Evolutionary conservation across 2,888 invertebrate species (phyloP).

Genomic region (Ennomos erosarius): DNA sequence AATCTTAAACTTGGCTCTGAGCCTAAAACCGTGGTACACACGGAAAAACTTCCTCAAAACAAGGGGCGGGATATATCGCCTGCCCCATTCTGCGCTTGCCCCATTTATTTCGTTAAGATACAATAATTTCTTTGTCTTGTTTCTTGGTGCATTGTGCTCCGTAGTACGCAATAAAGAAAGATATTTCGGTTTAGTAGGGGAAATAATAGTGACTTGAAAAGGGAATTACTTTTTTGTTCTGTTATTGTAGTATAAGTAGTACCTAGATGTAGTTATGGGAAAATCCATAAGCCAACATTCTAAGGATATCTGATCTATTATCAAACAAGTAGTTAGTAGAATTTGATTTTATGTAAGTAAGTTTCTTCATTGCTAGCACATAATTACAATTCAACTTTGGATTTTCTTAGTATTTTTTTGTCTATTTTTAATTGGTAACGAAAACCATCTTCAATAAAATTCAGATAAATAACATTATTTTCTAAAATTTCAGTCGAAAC

Average conservation of each 20-base stretch:
- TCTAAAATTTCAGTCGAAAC: no score
- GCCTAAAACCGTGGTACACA: slow-evolving; percentile 44
- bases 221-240: slow-evolving; percentile 6
- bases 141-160: slow-evolving; percentile 40
- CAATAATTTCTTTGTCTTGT: slow-evolving; percentile 59
- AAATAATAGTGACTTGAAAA: slow-evolving; percentile 5
- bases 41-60: slow-evolving; percentile 53
- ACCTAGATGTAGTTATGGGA: no score
- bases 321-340: no score
- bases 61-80: slow-evolving; percentile 50
- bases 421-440: no score
- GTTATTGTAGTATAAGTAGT: background rate
- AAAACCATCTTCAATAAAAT: no score
- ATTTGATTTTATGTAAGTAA: no score
- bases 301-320: no score
- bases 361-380: no score
- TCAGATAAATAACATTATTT: no score
- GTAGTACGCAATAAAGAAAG: slow-evolving; percentile 21
- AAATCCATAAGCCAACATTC: no score
- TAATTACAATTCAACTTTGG: no score
- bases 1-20: slow-evolving; percentile 47
- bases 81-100: slow-evolving; percentile 48
- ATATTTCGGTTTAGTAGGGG: slow-evolving; percentile 17
- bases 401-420: no score
- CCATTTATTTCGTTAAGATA: slow-evolving; percentile 69